These are phyloP conservation scores for Sinodicranocentrus sp. DNA, from an alignment of 2,888 invertebrate genomes.

Conservation along the genomic window DNA sequence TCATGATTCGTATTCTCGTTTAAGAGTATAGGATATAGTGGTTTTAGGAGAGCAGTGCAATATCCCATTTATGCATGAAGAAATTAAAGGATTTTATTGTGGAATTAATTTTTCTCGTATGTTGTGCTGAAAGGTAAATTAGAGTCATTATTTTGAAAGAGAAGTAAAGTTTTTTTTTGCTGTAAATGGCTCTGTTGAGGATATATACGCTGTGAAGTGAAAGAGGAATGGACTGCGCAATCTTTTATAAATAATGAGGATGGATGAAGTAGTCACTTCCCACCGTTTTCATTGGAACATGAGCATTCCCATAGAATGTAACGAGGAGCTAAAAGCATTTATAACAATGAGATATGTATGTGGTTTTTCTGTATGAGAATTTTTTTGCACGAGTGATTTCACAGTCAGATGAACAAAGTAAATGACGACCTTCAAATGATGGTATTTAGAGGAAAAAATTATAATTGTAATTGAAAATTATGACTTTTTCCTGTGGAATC, in stretches of 20 bases:
- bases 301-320: too few relatives aligned
- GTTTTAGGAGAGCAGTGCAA: not conserved
- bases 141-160: slow-evolving; percentile 20
- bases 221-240: too few relatives aligned
- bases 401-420: slow-evolving; percentile 71
- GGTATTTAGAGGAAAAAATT: slow-evolving; percentile 30
- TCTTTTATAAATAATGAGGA: not conserved
- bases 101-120: slow-evolving; percentile 7
- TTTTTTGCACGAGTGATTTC: slow-evolving; percentile 74
- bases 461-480: not conserved
- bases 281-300: not conserved
- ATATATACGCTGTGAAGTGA: too few relatives aligned
- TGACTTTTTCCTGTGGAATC: not conserved
- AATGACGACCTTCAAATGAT: slow-evolving; percentile 69
- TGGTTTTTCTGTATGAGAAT: not conserved
- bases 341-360: too few relatives aligned
- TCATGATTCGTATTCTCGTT: too few relatives aligned
- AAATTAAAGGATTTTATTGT: slow-evolving; percentile 36
- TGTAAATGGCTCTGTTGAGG: too few relatives aligned
- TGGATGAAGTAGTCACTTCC: slow-evolving; percentile 20
- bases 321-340: too few relatives aligned
- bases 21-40: too few relatives aligned
- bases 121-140: slow-evolving; percentile 14
- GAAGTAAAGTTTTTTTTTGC: too few relatives aligned
- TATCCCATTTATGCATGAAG: not conserved